These are phyloP conservation scores for Etheostoma cragini DNA, from an alignment of 2,113 vertebrate genomes.

Conservation along the genomic window DNA sequence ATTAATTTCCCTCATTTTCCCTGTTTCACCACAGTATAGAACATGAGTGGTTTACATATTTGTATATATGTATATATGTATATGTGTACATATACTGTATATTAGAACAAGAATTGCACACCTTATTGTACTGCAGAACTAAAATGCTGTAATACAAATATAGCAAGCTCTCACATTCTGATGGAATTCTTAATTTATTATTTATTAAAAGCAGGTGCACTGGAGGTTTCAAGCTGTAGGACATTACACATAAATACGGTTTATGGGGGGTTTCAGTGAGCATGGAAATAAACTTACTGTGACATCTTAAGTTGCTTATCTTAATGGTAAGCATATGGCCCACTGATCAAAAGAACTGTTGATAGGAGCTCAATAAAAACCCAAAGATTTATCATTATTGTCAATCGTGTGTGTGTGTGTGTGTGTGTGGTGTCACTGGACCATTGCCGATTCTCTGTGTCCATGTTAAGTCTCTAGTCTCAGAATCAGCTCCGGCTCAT, in stretches of 20 bases:
- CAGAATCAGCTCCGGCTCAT: neutral
- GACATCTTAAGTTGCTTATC: neutral
- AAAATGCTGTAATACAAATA: neutral
- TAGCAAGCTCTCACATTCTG: neutral
- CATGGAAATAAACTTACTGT: neutral
- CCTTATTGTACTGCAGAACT: neutral
- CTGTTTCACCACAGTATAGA: neutral
- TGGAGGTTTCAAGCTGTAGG: neutral
- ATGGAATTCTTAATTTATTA: neutral
- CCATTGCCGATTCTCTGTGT: neutral
- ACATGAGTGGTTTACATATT: neutral
- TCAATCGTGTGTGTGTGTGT: neutral
- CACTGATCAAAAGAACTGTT: neutral
- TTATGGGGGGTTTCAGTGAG: neutral
- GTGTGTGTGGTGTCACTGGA: neutral
- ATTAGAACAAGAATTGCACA: neutral
- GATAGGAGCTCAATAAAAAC: neutral
- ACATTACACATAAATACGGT: neutral
- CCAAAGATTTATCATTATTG: neutral
- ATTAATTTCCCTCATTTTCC: no score
- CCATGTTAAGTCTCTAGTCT: neutral
- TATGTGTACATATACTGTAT: no score
- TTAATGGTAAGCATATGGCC: neutral
- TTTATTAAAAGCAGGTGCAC: conserved; percentile 3
- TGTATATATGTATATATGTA: no score